Evolutionary conservation across 2,888 invertebrate species (phyloP), one percentile per base, ranked within the genome.

Genomic region (Megamerina dolium): DNA sequence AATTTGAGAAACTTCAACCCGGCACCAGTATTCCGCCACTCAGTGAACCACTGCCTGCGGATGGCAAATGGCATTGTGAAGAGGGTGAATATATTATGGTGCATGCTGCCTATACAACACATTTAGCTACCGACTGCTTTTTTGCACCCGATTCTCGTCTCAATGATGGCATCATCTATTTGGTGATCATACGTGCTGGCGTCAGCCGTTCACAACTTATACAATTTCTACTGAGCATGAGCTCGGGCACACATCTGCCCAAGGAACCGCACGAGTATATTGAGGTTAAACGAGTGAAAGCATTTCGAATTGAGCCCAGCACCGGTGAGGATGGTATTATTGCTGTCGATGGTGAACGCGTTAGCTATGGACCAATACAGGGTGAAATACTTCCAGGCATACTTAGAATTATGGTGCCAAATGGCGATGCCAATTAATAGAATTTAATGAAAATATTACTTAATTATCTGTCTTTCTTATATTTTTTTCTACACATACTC

Each of bases 311-410:
- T 61, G 91, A 91, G 54, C 94, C 95, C 0, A 68, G 27, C 3
- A 75, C 77, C 10, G 76, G 77, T 13, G 75, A 78, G 36, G 74
- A 73, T 10, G 93, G 92, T 1, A 80, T 87, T 55, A 76, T 96
- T 41, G 87, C 91, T 2, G 87, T 97, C 1, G 97, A 97, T 66
- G 97, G 97, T 1, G 97, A 97, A 66, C 77, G 81, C 26, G 85
- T 96, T 3, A 86, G 88, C 46, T 88, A 87, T 61, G 89, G 89
- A 1, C 84, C 90, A 2, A 78, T 94, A 41, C 94, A 95, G 73
- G 94, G 85, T 1, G 88, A 91, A 73, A 80, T 92, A 59, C 84
- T 87, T 62, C 82, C 87, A 13, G 82, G 83, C 41, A 70, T 87
- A 58, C 81, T 83, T 9, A 80, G 79, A 56, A 76, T 87, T 31